phyloP scores from a whole-genome alignment of 2,888 invertebrate species.

The Gisinianus flammeolus region DNA sequence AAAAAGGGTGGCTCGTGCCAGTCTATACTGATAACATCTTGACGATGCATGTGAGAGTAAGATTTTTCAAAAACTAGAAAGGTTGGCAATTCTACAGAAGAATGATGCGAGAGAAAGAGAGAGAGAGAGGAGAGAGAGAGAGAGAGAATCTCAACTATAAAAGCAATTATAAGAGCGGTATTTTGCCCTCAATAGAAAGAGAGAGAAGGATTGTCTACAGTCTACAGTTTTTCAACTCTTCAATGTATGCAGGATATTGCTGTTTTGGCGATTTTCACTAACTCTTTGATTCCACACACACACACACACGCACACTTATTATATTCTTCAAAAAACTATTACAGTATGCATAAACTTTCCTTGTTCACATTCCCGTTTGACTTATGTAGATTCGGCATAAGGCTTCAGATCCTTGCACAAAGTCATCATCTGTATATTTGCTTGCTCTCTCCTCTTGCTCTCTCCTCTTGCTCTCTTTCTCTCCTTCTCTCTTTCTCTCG shows the following conservation, averaged over 20 bases:
- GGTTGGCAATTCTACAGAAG: conserved; percentile 28
- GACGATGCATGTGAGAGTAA: conserved; percentile 34
- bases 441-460: not conserved
- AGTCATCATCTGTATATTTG: not conserved
- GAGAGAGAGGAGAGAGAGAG: conserved; percentile 11
- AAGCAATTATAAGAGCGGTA: conserved; percentile 46
- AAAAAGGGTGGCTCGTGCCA: conserved; percentile 37
- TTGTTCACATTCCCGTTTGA: not conserved
- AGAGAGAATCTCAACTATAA: conserved; percentile 30
- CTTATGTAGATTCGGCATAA: too few relatives aligned
- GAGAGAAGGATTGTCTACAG: conserved; percentile 9
- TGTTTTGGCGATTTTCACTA: conserved; percentile 37
- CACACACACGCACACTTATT: not conserved
- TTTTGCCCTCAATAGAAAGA: conserved; percentile 41
- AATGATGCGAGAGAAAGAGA: not conserved
- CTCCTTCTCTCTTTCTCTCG: too few relatives aligned
- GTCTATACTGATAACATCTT: conserved; percentile 37
- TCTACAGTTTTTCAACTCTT: conserved; percentile 18
- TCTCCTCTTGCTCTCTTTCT: not conserved
- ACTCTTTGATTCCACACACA: conserved; percentile 35
- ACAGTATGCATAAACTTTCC: not conserved
- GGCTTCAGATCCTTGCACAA: too few relatives aligned
- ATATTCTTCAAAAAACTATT: conserved; percentile 7
- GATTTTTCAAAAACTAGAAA: too few relatives aligned
- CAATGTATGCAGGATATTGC: conserved; percentile 34